Percentiles rank a stretch among this genome's conserved stretches.
These are phyloP conservation scores for Pomacea maculata DNA, from an alignment of 1,140 invertebrate species.

Conservation along the genomic window DNA sequence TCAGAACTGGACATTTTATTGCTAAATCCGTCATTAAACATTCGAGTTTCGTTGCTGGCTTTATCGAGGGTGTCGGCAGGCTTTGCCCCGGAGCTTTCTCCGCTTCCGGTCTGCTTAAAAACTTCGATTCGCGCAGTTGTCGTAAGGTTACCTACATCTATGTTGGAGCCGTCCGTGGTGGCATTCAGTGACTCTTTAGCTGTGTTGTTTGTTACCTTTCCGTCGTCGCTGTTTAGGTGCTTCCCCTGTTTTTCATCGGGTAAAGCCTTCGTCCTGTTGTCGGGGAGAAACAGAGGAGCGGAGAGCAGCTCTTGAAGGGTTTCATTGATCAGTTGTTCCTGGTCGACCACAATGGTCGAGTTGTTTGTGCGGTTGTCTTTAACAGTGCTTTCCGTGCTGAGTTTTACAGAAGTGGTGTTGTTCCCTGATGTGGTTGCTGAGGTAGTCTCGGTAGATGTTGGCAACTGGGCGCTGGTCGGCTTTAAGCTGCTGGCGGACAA, in stretches of 20 bases:
- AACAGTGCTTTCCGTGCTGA: neutral
- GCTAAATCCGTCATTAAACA: too few species aligned
- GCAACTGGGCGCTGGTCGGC: too few species aligned
- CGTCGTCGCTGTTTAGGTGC: neutral
- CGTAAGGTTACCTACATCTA: neutral
- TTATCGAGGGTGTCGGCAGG: too few species aligned
- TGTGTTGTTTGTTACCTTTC: neutral
- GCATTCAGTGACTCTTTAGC: neutral
- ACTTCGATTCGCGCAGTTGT: neutral
- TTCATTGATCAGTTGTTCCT: neutral
- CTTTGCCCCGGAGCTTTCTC: too few species aligned
- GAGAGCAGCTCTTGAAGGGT: conserved; percentile 6
- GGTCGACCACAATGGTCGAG: too few species aligned
- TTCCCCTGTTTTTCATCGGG: neutral
- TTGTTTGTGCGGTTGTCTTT: neutral
- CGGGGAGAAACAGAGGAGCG: neutral
- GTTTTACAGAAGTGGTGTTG: neutral
- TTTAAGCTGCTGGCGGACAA: too few species aligned
- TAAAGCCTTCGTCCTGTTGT: neutral
- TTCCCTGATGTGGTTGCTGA: neutral
- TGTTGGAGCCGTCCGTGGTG: neutral
- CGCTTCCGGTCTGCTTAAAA: too few species aligned
- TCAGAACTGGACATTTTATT: too few species aligned
- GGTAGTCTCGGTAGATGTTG: too few species aligned
- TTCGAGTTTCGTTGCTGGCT: too few species aligned